These are phyloP conservation scores for Philaethria dido DNA, from an alignment of 2,888 invertebrate species.

Conservation along the genomic window DNA sequence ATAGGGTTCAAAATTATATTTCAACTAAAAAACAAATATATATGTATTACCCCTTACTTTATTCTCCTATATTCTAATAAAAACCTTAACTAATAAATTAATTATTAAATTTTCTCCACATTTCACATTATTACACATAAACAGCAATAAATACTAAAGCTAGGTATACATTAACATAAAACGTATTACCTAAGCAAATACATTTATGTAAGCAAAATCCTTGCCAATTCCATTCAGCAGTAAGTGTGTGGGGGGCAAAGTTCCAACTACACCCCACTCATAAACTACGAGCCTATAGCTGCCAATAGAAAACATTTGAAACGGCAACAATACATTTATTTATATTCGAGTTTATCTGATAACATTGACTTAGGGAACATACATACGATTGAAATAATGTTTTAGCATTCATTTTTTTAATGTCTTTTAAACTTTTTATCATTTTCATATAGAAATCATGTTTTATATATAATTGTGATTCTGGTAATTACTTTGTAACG, in stretches of 20 bases:
- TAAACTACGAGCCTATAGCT: conserved; percentile 23
- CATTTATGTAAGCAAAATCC: conserved; percentile 12
- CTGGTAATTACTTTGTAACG: too few species aligned
- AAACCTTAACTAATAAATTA: too few species aligned
- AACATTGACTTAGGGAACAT: conserved; percentile 17
- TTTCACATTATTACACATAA: neutral
- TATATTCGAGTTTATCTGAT: conserved; percentile 21
- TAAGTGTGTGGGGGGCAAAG: conserved; percentile 18
- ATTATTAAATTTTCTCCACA: too few species aligned
- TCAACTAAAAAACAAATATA: too few species aligned
- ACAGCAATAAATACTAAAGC: neutral
- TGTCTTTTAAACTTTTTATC: neutral
- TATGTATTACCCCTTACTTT: too few species aligned
- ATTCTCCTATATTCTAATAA: too few species aligned
- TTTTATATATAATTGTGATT: too few species aligned
- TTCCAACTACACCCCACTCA: conserved; percentile 10
- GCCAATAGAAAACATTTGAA: conserved; percentile 26
- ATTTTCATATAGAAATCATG: too few species aligned
- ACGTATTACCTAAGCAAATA: conserved; percentile 12
- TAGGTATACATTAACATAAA: conserved; percentile 11
- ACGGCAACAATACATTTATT: conserved; percentile 26
- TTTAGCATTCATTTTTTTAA: neutral
- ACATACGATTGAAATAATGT: neutral
- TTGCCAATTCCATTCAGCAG: conserved; percentile 19
- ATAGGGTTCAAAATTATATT: too few species aligned